Evolutionary conservation across 2,888 invertebrate genomes (phyloP), one percentile per base, ranked within the genome.

Genomic region (Esperia sulphurella): DNA sequence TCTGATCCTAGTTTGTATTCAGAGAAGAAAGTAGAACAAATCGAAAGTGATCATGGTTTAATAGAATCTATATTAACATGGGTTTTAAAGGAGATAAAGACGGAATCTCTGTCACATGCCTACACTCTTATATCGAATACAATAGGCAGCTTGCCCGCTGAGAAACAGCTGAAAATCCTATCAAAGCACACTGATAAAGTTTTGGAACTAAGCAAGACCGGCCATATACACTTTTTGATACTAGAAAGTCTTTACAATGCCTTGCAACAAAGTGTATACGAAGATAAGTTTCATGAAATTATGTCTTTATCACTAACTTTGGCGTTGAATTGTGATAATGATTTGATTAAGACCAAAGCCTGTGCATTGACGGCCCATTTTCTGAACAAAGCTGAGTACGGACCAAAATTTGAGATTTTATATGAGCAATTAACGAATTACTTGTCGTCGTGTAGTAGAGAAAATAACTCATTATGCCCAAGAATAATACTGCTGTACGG

Each of bases 321-420:
- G 8, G 75, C 88, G 37, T 59, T 91, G 38, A 61, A 74, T 0
- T 79, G 78, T 59, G 65, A 75, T 0, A 68, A 73, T 52, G 69
- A 71, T 5, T 51, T 69, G 14, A 61, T 86, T 5, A 83, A 83
- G 52, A 68, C 67, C 9, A 84, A 85, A 52, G 84, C 90, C 0
- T 90, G 88, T 61, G 79, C 85, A 53, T 68, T 92, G 46, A 65
- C 92, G 47, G 91, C 92, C 0, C 91, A 92, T 73, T 74, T 93
- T 48, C 61, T 93, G 41, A 93, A 93, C 64, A 93, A 93, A 72
- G 80, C 75, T 0, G 85, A 86, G 29, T 70, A 65, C 45, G 85
- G 84, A 0, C 70, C 75, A 50, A 75, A 69, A 33, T 87, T 88
- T 68, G 83, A 88, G 56, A 41, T 76, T 8, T 48, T 87, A 1